Percentiles rank a stretch among this genome's conserved stretches.
phyloP scores from a whole-genome alignment of 2,888 invertebrate species.

The Pollenia angustigena region DNA sequence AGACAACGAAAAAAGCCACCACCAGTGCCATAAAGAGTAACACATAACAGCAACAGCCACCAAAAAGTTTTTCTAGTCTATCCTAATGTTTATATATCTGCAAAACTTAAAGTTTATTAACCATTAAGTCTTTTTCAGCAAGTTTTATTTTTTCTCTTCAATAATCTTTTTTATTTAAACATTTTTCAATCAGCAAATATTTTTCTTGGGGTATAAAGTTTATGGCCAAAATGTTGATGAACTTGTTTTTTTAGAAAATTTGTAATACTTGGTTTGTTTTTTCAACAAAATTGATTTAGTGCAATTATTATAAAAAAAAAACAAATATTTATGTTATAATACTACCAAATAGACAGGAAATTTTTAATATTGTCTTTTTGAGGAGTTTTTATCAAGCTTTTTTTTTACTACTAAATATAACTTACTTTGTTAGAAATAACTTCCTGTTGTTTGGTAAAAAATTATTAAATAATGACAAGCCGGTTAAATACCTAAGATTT shows the following conservation, averaged over 20 bases:
- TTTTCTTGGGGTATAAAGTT: slow-evolving; percentile 54
- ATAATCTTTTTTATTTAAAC: not conserved
- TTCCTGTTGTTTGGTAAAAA: slow-evolving; percentile 15
- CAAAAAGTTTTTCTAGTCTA: not conserved
- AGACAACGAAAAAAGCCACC: not conserved
- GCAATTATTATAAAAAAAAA: slow-evolving; percentile 12
- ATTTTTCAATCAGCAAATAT: slow-evolving; percentile 36
- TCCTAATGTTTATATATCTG: not conserved
- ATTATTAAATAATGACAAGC: slow-evolving; percentile 6
- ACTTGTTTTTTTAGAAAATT: slow-evolving; percentile 53
- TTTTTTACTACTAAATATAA: not conserved
- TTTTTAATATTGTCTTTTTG: not conserved
- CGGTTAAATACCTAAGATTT: slow-evolving; percentile 21
- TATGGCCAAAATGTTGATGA: slow-evolving; percentile 72
- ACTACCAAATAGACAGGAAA: slow-evolving; percentile 24
- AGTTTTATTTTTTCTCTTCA: slow-evolving; percentile 8
- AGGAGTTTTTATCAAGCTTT: slow-evolving; percentile 33
- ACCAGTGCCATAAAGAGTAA: not conserved
- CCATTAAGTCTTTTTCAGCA: slow-evolving; percentile 41
- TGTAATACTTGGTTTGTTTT: slow-evolving; percentile 4
- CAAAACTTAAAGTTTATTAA: slow-evolving; percentile 41
- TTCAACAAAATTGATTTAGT: slow-evolving; percentile 20
- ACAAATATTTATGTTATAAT: slow-evolving; percentile 16
- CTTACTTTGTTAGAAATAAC: slow-evolving; percentile 13
- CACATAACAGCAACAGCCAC: not conserved